Base-by-base conservation (phyloP, 92 coral and sea anemone species). In the Paragorgia papillata region DNA sequence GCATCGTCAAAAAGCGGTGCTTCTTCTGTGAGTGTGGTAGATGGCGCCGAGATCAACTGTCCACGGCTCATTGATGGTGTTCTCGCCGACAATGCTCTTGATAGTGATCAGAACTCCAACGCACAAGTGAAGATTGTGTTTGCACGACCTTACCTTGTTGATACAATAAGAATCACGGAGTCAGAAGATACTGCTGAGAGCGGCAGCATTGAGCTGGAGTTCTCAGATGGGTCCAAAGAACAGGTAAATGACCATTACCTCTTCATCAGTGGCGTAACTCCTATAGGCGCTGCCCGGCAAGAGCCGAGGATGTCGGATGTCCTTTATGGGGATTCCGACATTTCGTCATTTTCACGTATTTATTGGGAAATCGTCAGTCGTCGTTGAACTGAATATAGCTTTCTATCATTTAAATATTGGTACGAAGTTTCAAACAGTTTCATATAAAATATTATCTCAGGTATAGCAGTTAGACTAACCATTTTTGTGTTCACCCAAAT, bases 81-180 rank as follows among this genome's bases (percentile, higher is more conserved):
- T 15, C 0, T 40, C 22, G 29, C 13, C 12, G 51, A 64, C 32
- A 43, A 21, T 59, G 20, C 10, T 1, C 30, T 21, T 19, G 71
- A 64, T 21, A 9, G 14, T 8, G 51, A 64, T 21, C 0, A 34
- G n/a, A 64, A 64, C 37, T 64, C 71, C 21, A 64, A 64, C 71
- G 4, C 44, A 0, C 15, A 35, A 27, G 51, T 64, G 9, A 64
- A 64, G 31, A 64, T 64, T 18, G 32, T 6, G 21, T 64, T 64
- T 64, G 71, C 71, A 13, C 21, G 71, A 18, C 71, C 71, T 0
- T 64, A 64, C 31, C 71, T 64, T 18, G 41, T 64, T 21, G 71
- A 64, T 53, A 64, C 20, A 7, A 40, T 64, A 64, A 64, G 71
- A 37, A 64, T 64, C 14, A 64, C 51, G 8, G 53, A 64, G n/a